Evolutionary conservation across 2,113 vertebrate species (phyloP), one percentile per base, ranked within the genome.

Genomic region (Oxygymnocypris stewartii): DNA sequence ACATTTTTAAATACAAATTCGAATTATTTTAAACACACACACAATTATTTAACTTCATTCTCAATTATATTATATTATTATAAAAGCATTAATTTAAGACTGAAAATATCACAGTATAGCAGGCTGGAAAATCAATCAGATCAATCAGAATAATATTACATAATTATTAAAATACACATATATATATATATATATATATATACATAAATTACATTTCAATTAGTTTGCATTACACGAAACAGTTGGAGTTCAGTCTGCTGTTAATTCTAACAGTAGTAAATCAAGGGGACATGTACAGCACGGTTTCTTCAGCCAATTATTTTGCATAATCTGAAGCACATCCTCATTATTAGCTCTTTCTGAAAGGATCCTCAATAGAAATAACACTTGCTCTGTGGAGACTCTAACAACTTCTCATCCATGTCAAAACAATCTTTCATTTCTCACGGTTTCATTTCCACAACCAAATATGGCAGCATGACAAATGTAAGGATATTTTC

Each of bases 281-380:
- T 76, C 73, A 47, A n/a, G 12, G 73, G 23, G 12, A 76, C 42
- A 47, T 42, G 6, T 47, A 47, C 0, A 28, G n/a, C n/a, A 69
- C 65, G 47, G 73, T 76, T 47, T 76, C 12, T 76, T n/a, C 6
- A 75, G 73, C 23, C 42, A 75, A 47, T 75, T 75, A 47, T 25
- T 14, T 14, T 75, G 42, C 7, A 12, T 47, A 47, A 76, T 76
- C 73, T 76, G 23, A 76, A 25, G 73, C 23, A 75, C 73, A 75
- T 75, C 73, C 42, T 75, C 73, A 75, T 25, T 75, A 75, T 42
- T 47, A 75, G 73, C 42, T n/a, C 73, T 25, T 75, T 75, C 42
- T 47, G 40, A 44, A 75, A 75, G 10, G 23, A 23, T 76, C 42
- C n/a, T 76, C 73, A 76, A 47, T 28, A 11, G 73, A 76, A 47